A percentile compares a stretch with the other conserved stretches of the same genome.
These are phyloP conservation scores for Prunella fulvescens DNA, from an alignment of 2,113 vertebrate species.

Conservation along the genomic window DNA sequence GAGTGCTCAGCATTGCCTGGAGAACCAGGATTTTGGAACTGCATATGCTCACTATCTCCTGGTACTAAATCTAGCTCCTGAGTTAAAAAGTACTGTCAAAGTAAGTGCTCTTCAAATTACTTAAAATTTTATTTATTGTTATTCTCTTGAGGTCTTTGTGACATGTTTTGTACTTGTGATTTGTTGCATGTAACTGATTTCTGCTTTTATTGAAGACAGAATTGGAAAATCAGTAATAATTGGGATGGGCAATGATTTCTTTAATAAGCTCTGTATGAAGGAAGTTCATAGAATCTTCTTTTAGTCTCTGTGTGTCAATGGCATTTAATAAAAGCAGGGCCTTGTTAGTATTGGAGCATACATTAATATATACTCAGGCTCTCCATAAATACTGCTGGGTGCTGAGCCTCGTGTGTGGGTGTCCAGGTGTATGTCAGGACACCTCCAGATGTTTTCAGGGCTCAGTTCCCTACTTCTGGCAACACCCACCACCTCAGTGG, in stretches of 20 bases:
- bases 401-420: neutral
- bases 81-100: constrained; percentile 80
- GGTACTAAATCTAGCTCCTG: constrained; percentile 88
- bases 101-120: constrained; percentile 41
- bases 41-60: constrained; percentile 95
- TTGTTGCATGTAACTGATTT: neutral
- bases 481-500: neutral
- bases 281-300: neutral
- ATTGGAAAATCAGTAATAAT: neutral
- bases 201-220: neutral
- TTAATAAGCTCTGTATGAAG: neutral
- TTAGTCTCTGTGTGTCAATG: neutral
- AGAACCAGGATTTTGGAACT: constrained; percentile 89
- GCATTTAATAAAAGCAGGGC: neutral
- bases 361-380: neutral
- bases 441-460: neutral
- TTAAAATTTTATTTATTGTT: neutral
- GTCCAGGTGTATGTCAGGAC: neutral
- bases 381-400: neutral
- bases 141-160: neutral
- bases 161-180: neutral
- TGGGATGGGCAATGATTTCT: neutral
- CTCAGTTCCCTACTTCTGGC: neutral
- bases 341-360: neutral
- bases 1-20: constrained; percentile 89